Base-by-base conservation (phyloP, 2,888 invertebrate genomes). In the Philaethria dido region DNA sequence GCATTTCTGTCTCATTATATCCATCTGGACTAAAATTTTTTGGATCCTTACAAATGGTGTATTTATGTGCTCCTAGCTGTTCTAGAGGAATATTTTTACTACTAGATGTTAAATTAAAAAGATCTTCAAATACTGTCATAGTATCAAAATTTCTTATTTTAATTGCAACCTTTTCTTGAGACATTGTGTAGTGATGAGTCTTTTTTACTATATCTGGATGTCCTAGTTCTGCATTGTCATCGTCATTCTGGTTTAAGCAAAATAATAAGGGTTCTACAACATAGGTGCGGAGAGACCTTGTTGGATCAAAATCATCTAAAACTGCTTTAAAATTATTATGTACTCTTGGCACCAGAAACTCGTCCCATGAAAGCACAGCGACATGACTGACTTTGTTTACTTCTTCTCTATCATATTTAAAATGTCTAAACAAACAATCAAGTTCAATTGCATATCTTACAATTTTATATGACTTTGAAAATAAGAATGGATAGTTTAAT, bases 371-470 rank as follows among this genome's bases (percentile, higher is more conserved):
- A 42, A 95, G 78, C 0, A 94, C 92, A 67, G 93, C 85, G 0
- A 93, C 93, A 81, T 93, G 93, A 72, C 93, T 93, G 0, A 92
- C 92, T 78, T 92, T 92, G 36, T 93, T 81, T 0, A 77, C 64
- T 18, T 92, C 91, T 44, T 93, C 92, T 71, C 88, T 92, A 68
- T 93, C 93, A 75, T 88, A 85, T 74, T 92, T 91, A 67, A 93
- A 93, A 64, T 94, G 94, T 71, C 96, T 92, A 69, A 95, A 93
- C 18, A 94, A 77, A 77, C 96, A 96, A 81, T 96, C 96, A 29
- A 94, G 84, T 80, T 95, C 94, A 14, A 95, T 89, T 42, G 95
- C 91, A 75, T 87, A 87, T 55, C 89, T 77, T 0, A 93, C 85
- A 72, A 93, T 84, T 36, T 84, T 82, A 73, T 93, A 93, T 4